phyloP scores from a whole-genome alignment of 2,113 vertebrate genomes.

The Thunnus thynnus region DNA sequence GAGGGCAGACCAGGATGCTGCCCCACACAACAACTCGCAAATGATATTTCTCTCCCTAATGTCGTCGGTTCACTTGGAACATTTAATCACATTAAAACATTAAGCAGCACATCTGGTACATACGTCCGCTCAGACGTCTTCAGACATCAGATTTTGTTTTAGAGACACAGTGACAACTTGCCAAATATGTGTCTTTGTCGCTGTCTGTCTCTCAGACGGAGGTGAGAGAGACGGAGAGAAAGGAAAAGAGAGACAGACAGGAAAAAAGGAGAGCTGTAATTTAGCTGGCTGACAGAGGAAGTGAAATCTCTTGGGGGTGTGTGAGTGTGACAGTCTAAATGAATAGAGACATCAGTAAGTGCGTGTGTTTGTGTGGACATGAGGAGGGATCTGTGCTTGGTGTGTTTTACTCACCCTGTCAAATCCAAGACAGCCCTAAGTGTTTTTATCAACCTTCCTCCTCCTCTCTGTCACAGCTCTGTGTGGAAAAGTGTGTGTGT shows the following conservation, averaged over 20 bases:
- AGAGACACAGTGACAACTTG: slow-evolving; percentile 31
- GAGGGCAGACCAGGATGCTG: slow-evolving; percentile 51
- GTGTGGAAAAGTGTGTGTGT: slow-evolving; percentile 9
- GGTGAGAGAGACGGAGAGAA: slow-evolving; percentile 50
- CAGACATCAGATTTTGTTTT: slow-evolving; percentile 51
- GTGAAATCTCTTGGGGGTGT: slow-evolving; percentile 91
- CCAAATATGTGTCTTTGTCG: slow-evolving; percentile 40
- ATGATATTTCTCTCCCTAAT: slow-evolving; percentile 46
- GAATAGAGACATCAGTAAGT: slow-evolving; percentile 89
- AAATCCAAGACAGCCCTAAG: slow-evolving; percentile 81
- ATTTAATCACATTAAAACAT: slow-evolving; percentile 79
- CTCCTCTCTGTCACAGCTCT: slow-evolving; percentile 86
- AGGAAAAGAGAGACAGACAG: slow-evolving; percentile 38
- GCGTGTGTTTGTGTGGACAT: slow-evolving; percentile 66
- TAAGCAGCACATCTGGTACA: slow-evolving; percentile 72
- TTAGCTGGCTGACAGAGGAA: slow-evolving; percentile 89
- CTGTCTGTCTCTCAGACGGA: slow-evolving; percentile 51
- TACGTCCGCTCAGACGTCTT: slow-evolving; percentile 33
- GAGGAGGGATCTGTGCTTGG: slow-evolving; percentile 57
- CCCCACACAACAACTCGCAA: slow-evolving; percentile 27
- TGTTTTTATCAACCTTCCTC: slow-evolving; percentile 87
- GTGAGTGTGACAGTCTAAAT: slow-evolving; percentile 92
- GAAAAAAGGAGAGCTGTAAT: slow-evolving; percentile 84
- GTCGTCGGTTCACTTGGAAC: slow-evolving; percentile 68
- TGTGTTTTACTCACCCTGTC: slow-evolving; percentile 75